A percentile compares a stretch with the other conserved stretches of the same genome.
Conservation (phyloP, 2,888 invertebrate genomes). For the Hedychridium roseum region DNA sequence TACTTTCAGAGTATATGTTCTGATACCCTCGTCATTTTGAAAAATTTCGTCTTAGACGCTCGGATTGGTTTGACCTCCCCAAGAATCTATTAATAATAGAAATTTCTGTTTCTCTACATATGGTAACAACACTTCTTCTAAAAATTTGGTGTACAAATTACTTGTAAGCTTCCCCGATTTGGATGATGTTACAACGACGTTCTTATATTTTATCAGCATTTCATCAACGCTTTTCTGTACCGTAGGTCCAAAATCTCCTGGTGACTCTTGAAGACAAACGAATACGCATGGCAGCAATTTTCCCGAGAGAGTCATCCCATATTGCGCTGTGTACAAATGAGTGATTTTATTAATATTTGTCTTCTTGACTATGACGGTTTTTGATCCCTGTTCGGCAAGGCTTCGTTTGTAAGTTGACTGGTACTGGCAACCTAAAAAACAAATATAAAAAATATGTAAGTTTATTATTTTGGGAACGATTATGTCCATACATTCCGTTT, state of each 20-base stretch:
- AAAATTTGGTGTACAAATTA: no score
- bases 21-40: no score
- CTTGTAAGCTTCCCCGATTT: slow-evolving; percentile 26
- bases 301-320: slow-evolving; percentile 1
- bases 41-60: no score
- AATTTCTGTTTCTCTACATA: no score
- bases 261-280: slow-evolving; percentile 4
- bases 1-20: no score
- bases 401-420: not conserved
- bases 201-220: not conserved
- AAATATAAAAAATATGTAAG: no score
- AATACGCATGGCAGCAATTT: slow-evolving; percentile 4
- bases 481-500: no score
- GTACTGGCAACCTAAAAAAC: slow-evolving; percentile 1
- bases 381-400: not conserved
- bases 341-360: not conserved
- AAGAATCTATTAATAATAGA: no score
- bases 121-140: no score
- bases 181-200: slow-evolving; percentile 9
- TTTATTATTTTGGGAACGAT: no score
- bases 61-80: no score
- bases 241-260: not conserved
- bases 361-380: not conserved
- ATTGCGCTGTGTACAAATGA: slow-evolving; percentile 1
- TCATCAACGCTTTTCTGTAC: not conserved